phyloP scores from a whole-genome alignment of 2,888 invertebrate genomes.

The Tetragonula carbonaria region DNA sequence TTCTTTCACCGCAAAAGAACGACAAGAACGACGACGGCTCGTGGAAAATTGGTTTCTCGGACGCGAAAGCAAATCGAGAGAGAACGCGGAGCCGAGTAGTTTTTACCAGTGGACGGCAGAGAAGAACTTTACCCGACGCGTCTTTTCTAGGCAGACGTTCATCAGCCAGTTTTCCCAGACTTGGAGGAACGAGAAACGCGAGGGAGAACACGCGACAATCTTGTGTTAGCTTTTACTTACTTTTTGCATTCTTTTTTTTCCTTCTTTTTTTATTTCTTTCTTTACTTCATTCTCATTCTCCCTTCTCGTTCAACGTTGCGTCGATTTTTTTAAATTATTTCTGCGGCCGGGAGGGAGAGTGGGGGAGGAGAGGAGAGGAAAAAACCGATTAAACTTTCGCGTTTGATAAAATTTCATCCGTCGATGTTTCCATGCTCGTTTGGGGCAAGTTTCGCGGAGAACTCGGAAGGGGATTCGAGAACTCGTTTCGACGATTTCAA shows the following conservation, averaged over 20 bases:
- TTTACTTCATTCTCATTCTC: too few relatives aligned
- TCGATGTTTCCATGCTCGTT: background rate
- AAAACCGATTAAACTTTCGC: background rate
- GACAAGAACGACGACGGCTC: slow-evolving; percentile 58
- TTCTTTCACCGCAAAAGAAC: slow-evolving; percentile 54
- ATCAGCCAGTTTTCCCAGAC: slow-evolving; percentile 38
- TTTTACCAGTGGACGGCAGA: slow-evolving; percentile 36
- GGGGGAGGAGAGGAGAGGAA: too few relatives aligned
- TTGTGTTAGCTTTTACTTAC: slow-evolving; percentile 25
- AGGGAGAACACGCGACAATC: slow-evolving; percentile 23
- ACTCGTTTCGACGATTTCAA: slow-evolving; percentile 35
- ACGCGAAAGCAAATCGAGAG: slow-evolving; percentile 67
- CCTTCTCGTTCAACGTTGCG: too few relatives aligned
- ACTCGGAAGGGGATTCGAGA: background rate
- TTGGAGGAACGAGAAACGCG: slow-evolving; percentile 31
- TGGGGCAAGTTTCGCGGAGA: background rate
- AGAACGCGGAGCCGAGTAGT: slow-evolving; percentile 51
- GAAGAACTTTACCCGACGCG: slow-evolving; percentile 41
- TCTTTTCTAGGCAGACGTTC: slow-evolving; percentile 50
- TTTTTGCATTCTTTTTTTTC: background rate
- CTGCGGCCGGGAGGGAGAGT: background rate
- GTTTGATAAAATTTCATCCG: slow-evolving; percentile 9
- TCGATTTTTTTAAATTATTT: background rate
- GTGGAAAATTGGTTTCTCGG: slow-evolving; percentile 68
- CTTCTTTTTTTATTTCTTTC: background rate